A percentile compares a stretch with the other conserved stretches of the same genome.
Evolutionary conservation across 2,888 invertebrate genomes (phyloP).

Genomic region (Tineola bisselliella): DNA sequence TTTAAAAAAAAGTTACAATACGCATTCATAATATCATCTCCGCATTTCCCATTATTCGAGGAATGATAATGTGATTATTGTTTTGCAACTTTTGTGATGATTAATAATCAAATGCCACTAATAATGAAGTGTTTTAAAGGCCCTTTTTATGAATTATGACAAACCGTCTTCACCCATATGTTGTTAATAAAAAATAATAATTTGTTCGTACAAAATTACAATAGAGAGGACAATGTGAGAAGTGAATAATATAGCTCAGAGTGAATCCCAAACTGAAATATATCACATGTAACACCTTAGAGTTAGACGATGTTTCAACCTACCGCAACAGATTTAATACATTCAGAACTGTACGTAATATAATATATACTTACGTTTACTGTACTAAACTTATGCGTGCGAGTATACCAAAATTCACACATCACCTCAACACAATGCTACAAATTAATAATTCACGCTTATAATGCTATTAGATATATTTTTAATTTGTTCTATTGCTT

Average conservation of each 20-base stretch:
- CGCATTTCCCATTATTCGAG: conserved; percentile 31
- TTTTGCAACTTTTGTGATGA: conserved; percentile 59
- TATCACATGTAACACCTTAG: too few relatives aligned
- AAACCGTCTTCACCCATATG: conserved; percentile 7
- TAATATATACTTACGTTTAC: too few relatives aligned
- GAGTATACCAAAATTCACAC: conserved; percentile 15
- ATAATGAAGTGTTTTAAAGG: conserved; percentile 50
- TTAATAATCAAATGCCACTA: conserved; percentile 59
- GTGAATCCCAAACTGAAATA: too few relatives aligned
- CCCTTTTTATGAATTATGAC: conserved; percentile 1
- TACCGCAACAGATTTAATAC: too few relatives aligned
- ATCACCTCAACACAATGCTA: conserved; percentile 39
- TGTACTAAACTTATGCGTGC: not conserved
- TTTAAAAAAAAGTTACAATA: conserved; percentile 32
- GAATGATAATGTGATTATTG: conserved; percentile 53
- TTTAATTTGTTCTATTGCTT: conserved; percentile 46
- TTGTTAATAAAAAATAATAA: not conserved
- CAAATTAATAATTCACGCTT: conserved; percentile 62
- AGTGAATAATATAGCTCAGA: too few relatives aligned
- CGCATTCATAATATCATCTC: conserved; percentile 36
- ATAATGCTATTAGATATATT: conserved; percentile 43
- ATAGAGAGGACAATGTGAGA: not conserved
- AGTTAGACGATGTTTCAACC: too few relatives aligned
- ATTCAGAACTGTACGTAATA: too few relatives aligned
- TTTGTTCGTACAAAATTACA: not conserved